These are phyloP conservation scores for Bruchidius siliquastri DNA, from an alignment of 2,888 invertebrate species.

Conservation along the genomic window DNA sequence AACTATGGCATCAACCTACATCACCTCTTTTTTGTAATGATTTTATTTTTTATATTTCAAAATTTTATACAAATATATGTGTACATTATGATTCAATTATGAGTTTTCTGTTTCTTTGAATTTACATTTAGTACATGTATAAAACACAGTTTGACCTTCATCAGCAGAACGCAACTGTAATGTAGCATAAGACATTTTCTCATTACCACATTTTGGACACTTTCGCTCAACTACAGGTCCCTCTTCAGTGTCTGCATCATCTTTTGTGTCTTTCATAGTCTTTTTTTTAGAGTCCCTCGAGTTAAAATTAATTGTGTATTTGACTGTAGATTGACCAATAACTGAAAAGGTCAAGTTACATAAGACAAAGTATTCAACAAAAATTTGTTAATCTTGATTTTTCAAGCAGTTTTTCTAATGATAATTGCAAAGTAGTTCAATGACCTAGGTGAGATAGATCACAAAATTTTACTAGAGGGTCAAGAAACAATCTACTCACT, in stretches of 20 bases:
- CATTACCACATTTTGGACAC: slow-evolving; percentile 84
- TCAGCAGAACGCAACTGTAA: slow-evolving; percentile 93
- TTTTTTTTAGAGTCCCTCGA: slow-evolving; percentile 48
- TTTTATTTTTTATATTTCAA: too few relatives aligned
- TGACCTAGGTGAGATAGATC: too few relatives aligned
- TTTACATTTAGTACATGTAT: slow-evolving; percentile 90
- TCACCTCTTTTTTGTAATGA: too few relatives aligned
- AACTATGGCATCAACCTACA: too few relatives aligned
- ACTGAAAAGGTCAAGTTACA: slow-evolving; percentile 57
- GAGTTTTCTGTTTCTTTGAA: slow-evolving; percentile 74
- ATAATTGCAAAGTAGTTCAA: too few relatives aligned
- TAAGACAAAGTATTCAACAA: too few relatives aligned
- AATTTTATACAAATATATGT: too few relatives aligned
- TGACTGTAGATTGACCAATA: slow-evolving; percentile 60
- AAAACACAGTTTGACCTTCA: slow-evolving; percentile 99
- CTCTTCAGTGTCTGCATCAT: slow-evolving; percentile 53
- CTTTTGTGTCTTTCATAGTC: slow-evolving; percentile 30
- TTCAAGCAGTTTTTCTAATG: too few relatives aligned
- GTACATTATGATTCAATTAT: slow-evolving; percentile 33
- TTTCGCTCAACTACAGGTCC: slow-evolving; percentile 77
- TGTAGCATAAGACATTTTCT: slow-evolving; percentile 93
- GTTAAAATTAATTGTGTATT: slow-evolving; percentile 72
- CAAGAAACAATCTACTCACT: too few relatives aligned
- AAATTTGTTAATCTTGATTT: too few relatives aligned
- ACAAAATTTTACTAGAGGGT: too few relatives aligned